Evolutionary conservation across 2,797 vertebrate genomes (phyloP), one percentile per base, ranked within the genome.

Genomic region (Dermochelys coriacea): DNA sequence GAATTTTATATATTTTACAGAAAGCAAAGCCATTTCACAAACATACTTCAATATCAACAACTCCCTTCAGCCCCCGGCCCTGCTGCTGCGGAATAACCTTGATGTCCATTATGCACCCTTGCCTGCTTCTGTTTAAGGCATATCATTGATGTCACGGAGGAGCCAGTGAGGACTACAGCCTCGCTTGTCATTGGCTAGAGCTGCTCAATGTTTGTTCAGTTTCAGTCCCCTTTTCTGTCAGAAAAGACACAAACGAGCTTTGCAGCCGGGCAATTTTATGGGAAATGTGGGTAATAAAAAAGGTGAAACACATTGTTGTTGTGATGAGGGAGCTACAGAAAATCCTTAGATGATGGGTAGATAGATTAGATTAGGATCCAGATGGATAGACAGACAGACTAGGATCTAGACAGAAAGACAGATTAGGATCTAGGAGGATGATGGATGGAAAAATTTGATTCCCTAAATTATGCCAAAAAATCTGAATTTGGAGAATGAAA

Each of bases 291-390:
- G 51, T 81, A 82, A 92, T 84, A 91, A 93, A 94, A 90, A 94
- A 91, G 92, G 94, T 93, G 90, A 93, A 94, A 90, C 23, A 12
- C 87, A 47, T 95, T 77, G 55, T 61, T 94, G 12, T 87, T 90
- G 49, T 82, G 95, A 89, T 95, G 94, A 95, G 84, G 75, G 34
- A 92, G 79, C 93, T 57, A 91, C 52, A 95, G 88, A 93, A 96
- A 97, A 95, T 90, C 86, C 93, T 85, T 94, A 90, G 82, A 85
- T 51, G 88, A 80, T 90, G 86, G 95, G 87, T 25, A 50, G 93
- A 89, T 31, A 92, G 89, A 71, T 83, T 83, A 27, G 86, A 85
- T 91, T 85, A 89, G 84, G 95, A 88, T 93, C 83, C 9, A 91
- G 95, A 90, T 55, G 85, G 93, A 90, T 4, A 47, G 86, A 93